Base-by-base conservation (phyloP, 2,888 invertebrate genomes). In the Syrista parreyssii region DNA sequence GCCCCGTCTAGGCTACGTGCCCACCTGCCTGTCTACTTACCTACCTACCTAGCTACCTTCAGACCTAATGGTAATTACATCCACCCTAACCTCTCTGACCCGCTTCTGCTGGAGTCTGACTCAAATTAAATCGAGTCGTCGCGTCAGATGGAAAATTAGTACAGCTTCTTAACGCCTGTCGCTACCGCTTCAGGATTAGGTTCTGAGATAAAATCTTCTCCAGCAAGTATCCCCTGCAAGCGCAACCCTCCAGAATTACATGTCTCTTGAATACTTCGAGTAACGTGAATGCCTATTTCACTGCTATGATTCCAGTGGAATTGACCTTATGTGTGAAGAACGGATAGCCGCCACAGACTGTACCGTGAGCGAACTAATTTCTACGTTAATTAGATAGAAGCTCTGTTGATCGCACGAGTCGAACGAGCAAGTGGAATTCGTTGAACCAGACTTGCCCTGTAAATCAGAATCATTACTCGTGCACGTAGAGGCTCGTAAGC, bases 371-470 rank as follows among this genome's bases (percentile, higher is more conserved):
- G 23, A 55, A 23, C 23, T 55, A 55, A 55, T 55, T 55, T 55
- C 55, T 15, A 15, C 55, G 23, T 15, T 55, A 55, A 55, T 55
- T 55, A 55, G 23, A 9, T 6, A 23, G 71, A 34, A 11, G 71
- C 71, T 32, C 33, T 11, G 71, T 34, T n/a, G 33, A 30, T 71
- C 31, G 30, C 71, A 30, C 71, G 71, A 71, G 30, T 71, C 71
- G 71, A 71, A 32, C 55, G 75, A 71, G 76, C 79, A 76, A 78
- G 79, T 81, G 80, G 79, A 80, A 82, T 84, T 84, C 80, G 75
- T 83, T 84, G 80, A 79, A 80, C 86, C 84, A 84, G 84, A 84
- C 82, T 76, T 80, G 73, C 73, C 76, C 79, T 55, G 78, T 79
- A 81, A 84, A 80, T 84, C 81, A 80, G 75, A 80, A 78, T 79